Conservation (phyloP, 2,888 invertebrate species). For the Orchesella flavescens region DNA sequence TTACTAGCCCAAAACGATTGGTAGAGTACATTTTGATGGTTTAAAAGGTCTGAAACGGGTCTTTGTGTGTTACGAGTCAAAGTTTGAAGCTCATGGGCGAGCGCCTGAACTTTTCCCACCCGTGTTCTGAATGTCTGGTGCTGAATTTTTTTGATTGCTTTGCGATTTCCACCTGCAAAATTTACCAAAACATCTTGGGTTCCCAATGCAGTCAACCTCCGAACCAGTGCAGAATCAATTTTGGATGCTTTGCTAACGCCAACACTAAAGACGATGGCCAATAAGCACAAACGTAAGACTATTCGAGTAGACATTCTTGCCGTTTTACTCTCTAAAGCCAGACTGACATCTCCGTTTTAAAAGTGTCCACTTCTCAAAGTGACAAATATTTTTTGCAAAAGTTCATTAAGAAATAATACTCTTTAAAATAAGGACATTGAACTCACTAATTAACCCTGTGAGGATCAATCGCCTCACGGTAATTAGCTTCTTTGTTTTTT, state of each 20-base stretch:
- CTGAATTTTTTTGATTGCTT: constrained; percentile 6
- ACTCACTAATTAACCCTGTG: too few species aligned
- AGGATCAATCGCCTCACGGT: too few species aligned
- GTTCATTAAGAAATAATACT: too few species aligned
- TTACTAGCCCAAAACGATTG: constrained; percentile 42
- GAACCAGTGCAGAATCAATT: neutral
- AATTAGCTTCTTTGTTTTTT: too few species aligned
- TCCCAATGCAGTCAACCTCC: neutral
- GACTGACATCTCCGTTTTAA: too few species aligned
- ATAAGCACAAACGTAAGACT: too few species aligned
- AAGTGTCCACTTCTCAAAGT: too few species aligned
- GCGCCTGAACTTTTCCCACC: neutral
- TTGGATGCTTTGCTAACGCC: neutral
- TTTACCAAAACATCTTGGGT: constrained; percentile 13
- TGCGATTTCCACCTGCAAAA: constrained; percentile 17
- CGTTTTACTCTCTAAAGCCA: too few species aligned
- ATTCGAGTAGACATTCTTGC: too few species aligned
- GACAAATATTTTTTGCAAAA: too few species aligned
- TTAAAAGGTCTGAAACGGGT: neutral
- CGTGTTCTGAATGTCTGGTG: neutral
- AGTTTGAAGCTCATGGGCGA: neutral
- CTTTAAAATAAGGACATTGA: too few species aligned
- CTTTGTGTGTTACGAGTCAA: neutral
- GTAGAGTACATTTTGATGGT: neutral
- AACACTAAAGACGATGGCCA: neutral